Percentiles rank a stretch among this genome's conserved stretches.
phyloP scores from a whole-genome alignment of 2,797 vertebrate genomes.

The Sebastiscus tertius region DNA sequence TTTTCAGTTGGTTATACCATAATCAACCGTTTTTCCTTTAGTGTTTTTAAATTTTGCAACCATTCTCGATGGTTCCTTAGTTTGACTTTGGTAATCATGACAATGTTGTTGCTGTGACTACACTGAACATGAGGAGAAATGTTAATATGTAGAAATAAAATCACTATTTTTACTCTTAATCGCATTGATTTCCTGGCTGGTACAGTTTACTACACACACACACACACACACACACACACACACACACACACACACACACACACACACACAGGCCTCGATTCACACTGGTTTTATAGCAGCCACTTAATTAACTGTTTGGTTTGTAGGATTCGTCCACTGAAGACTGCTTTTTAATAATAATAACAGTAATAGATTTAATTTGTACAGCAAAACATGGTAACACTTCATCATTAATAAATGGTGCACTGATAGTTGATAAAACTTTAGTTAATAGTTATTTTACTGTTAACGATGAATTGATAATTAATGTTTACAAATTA shows the following conservation, averaged over 20 bases:
- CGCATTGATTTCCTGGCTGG: background rate
- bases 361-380: background rate
- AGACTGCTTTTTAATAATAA: background rate
- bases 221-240: no score
- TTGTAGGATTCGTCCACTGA: background rate
- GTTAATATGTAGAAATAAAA: conserved; percentile 5
- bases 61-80: background rate
- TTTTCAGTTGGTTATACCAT: background rate
- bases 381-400: background rate
- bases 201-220: background rate
- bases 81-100: background rate
- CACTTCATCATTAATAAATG: no score
- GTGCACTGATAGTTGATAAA: no score
- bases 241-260: no score
- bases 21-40: background rate
- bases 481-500: no score
- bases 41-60: background rate
- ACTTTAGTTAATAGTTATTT: no score
- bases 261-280: background rate
- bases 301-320: background rate
- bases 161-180: background rate
- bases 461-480: no score
- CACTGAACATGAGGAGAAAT: background rate
- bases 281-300: background rate
- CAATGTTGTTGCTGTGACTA: background rate